Evolutionary conservation across 1,140 invertebrate genomes (phyloP).

Genomic region (Cryptotermes secundus): DNA sequence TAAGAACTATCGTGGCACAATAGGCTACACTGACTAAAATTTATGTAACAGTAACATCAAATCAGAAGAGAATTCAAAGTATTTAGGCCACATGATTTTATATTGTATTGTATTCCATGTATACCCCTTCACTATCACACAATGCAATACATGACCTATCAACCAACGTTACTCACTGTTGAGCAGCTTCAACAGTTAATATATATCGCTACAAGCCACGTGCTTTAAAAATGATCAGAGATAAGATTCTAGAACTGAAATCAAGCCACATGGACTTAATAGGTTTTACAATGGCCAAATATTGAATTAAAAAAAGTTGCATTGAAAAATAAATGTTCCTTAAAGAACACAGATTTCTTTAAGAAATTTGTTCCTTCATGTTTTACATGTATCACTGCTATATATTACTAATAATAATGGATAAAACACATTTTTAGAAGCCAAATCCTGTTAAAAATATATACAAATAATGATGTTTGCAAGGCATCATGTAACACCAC

Average conservation of each 20-base stretch:
- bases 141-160: slow-evolving; percentile 7
- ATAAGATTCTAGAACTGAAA: too few relatives aligned
- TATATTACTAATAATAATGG: neutral
- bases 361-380: too few relatives aligned
- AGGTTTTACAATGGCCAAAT: too few relatives aligned
- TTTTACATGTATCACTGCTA: neutral
- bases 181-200: neutral
- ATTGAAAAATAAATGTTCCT: neutral
- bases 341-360: neutral
- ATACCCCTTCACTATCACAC: neutral
- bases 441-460: neutral
- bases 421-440: neutral
- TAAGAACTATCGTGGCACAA: slow-evolving; percentile 26
- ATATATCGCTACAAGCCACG: neutral
- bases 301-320: neutral
- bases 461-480: neutral
- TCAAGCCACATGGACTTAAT: too few relatives aligned
- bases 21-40: slow-evolving; percentile 24
- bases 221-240: neutral
- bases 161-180: neutral
- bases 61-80: slow-evolving; percentile 25
- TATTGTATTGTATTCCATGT: slow-evolving; percentile 20
- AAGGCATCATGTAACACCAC: neutral
- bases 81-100: slow-evolving; percentile 32
- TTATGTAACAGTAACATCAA: slow-evolving; percentile 25